Evolutionary conservation across 2,888 invertebrate species (phyloP), one percentile per base, ranked within the genome.

Genomic region (Sussaba pulchella): DNA sequence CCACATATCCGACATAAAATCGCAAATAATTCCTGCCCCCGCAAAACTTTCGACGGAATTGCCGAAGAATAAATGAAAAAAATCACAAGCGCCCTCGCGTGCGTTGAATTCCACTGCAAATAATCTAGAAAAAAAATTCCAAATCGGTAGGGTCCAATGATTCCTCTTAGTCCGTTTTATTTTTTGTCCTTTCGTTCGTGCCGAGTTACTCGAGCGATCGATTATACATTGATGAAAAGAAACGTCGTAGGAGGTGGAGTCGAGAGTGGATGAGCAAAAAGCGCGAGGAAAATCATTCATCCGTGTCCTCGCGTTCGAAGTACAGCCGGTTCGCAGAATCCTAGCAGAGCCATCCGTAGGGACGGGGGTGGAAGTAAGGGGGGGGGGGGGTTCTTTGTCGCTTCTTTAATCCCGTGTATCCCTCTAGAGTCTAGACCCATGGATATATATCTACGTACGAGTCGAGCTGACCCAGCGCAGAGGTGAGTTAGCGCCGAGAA

Each of bases 331-430:
- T 67, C 39, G 77, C 31, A 31, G 31, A 31, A 2, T 31, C 31
- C 31, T 6, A 31, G 4, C 31, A 31, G 31, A 31, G 31, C 4
- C 12, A 52, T 24, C 69, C 72, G 52, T 57, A 43, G 75, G 50
- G 61, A 36, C n/a, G 43, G n/a, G 43, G 39, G 39, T 39, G 10
- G 12, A 6, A 12, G 39, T 8, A 39, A 8, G 12, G 24, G 63
- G 45, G 50, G 9, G 61, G 41, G 26, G 47, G 61, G 19, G 43
- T 82, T 83, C 81, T 86, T 85, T 82, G 86, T 85, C 82, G 80
- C 74, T 67, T 54, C 67, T 83, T 81, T 84, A 84, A 86, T 85
- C 83, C 82, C 66, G 21, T 73, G 47, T 76, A 75, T 71, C 64
- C 70, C 70, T n/a, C n/a, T n/a, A n/a, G n/a, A n/a, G 64, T 41